Percentiles rank a stretch among this genome's conserved stretches.
Evolutionary conservation across 2,797 vertebrate genomes (phyloP).

Genomic region (Enteromius treurensis): DNA sequence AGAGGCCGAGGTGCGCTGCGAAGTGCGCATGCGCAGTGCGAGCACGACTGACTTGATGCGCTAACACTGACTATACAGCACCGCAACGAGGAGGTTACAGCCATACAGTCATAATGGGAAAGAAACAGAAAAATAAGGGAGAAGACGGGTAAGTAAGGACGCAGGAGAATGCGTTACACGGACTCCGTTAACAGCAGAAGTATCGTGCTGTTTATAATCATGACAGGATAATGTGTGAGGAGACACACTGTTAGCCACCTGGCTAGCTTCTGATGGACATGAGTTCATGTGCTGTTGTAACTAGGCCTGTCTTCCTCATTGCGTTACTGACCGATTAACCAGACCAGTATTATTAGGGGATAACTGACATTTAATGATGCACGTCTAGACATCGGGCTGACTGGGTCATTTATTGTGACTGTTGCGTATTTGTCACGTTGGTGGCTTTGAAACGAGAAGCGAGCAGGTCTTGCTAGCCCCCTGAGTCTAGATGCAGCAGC

Average conservation of each 20-base stretch:
- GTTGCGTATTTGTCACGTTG: not conserved
- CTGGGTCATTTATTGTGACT: not conserved
- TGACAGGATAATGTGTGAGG: not conserved
- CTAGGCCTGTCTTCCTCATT: conserved; percentile 46
- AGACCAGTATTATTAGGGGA: not conserved
- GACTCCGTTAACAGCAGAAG: not conserved
- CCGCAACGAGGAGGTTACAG: conserved; percentile 54
- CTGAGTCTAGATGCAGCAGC: conserved; percentile 25
- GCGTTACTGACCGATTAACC: not conserved
- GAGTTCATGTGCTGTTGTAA: conserved; percentile 52
- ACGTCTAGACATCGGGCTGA: not conserved
- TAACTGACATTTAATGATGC: not conserved
- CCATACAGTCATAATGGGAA: conserved; percentile 72
- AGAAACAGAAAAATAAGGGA: conserved; percentile 81
- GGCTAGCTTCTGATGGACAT: conserved; percentile 43
- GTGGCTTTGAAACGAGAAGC: not conserved
- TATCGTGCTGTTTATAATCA: not conserved
- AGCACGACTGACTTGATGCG: conserved; percentile 56
- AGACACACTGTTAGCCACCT: conserved; percentile 28
- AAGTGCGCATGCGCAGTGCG: conserved; percentile 57
- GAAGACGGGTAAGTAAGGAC: conserved; percentile 75
- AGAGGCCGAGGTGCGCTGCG: not conserved
- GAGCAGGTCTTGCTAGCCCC: not conserved
- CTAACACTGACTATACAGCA: conserved; percentile 50
- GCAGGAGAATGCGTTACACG: not conserved